These are phyloP conservation scores for Phenganax subtilis DNA, from an alignment of 92 coral and sea anemone genomes.

Conservation along the genomic window DNA sequence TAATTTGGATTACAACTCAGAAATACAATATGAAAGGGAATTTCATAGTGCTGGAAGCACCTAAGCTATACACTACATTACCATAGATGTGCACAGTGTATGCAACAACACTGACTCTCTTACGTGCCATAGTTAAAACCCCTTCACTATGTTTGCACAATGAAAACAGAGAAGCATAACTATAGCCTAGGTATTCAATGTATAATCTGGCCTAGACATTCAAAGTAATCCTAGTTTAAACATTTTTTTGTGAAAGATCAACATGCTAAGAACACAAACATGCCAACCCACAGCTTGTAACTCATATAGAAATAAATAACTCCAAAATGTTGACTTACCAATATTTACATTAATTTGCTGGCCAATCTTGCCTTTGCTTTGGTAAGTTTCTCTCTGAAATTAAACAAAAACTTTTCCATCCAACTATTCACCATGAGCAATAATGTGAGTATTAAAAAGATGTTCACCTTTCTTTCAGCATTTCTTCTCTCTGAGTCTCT, in stretches of 20 bases:
- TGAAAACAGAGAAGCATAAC: slow-evolving; percentile 7
- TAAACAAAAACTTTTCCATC: not conserved
- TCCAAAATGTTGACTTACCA: not conserved
- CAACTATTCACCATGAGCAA: not conserved
- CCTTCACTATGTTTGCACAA: not conserved
- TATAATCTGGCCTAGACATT: no score
- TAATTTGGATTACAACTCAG: no score
- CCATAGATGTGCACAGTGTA: slow-evolving; percentile 26
- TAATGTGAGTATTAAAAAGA: not conserved
- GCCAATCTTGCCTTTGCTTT: slow-evolving; percentile 14
- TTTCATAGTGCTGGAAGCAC: not conserved
- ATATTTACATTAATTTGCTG: slow-evolving; percentile 8
- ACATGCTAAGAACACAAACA: not conserved
- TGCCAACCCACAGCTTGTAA: not conserved
- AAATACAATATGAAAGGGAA: not conserved
- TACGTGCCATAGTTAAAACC: slow-evolving; percentile 1
- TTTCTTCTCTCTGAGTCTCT: slow-evolving; percentile 4
- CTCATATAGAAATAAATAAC: no score
- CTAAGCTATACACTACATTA: not conserved
- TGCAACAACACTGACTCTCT: slow-evolving; percentile 6
- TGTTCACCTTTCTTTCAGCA: slow-evolving; percentile 19
- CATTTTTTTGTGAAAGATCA: not conserved
- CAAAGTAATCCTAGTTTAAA: slow-evolving; percentile 14
- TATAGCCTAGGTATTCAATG: slow-evolving; percentile 1
- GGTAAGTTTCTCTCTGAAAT: slow-evolving; percentile 9